Evolutionary conservation across 1,140 invertebrate genomes (phyloP).

Genomic region (Myzus persicae): DNA sequence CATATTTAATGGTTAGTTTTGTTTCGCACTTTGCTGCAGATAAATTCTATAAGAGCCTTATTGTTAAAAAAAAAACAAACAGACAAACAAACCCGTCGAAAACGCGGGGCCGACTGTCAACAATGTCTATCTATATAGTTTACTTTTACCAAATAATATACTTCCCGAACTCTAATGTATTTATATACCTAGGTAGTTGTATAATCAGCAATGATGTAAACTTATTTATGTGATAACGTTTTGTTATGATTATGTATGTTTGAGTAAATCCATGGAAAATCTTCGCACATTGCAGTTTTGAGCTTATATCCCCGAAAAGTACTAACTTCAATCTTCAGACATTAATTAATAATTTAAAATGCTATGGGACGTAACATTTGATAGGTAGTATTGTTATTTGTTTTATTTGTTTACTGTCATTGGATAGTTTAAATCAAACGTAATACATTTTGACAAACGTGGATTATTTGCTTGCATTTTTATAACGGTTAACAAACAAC

Average conservation of each 20-base stretch:
- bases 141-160: background rate
- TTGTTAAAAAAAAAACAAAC: background rate
- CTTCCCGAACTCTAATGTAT: background rate
- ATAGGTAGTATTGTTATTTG: background rate
- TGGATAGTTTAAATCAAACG: background rate
- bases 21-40: background rate
- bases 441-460: background rate
- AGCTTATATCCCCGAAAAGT: background rate
- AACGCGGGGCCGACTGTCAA: background rate
- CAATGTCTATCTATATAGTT: background rate
- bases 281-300: background rate
- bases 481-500: background rate
- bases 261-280: background rate
- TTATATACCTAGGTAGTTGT: background rate
- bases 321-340: background rate
- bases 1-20: slow-evolving; percentile 35
- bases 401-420: background rate
- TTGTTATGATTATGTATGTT: background rate
- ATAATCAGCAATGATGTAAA: no score
- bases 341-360: background rate
- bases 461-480: background rate
- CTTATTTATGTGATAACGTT: background rate
- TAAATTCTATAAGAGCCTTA: background rate
- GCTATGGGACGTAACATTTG: background rate
- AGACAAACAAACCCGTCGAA: background rate